Percentiles rank a stretch among this genome's conserved stretches.
phyloP scores from a whole-genome alignment of 2,888 invertebrate genomes.

The Phasia obesa region DNA sequence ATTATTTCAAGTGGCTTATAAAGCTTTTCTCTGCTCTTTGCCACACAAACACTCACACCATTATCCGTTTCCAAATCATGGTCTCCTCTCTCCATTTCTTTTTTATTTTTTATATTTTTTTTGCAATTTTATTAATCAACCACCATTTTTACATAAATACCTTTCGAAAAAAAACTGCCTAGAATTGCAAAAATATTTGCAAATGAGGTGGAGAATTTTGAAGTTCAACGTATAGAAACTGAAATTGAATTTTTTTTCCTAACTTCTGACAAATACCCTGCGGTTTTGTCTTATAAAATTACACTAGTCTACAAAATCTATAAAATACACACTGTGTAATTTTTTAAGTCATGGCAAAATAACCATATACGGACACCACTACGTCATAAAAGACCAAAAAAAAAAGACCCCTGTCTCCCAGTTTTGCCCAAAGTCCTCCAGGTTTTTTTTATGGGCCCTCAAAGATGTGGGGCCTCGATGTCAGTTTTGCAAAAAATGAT shows the following conservation, averaged over 20 bases:
- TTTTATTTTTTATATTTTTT: constrained; percentile 15
- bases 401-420: no score
- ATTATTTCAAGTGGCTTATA: constrained; percentile 69
- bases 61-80: constrained; percentile 24
- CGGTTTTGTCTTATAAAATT: constrained; percentile 44
- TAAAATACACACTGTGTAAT: no score
- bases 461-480: no score
- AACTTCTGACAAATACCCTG: constrained; percentile 51
- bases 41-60: constrained; percentile 27
- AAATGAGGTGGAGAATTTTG: constrained; percentile 54
- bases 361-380: no score
- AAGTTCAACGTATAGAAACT: constrained; percentile 36
- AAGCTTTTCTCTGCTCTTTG: constrained; percentile 33
- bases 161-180: constrained; percentile 41
- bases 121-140: constrained; percentile 56
- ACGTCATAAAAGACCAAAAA: no score
- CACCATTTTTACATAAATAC: constrained; percentile 63
- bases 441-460: no score
- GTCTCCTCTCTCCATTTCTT: constrained; percentile 40
- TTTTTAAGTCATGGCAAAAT: no score
- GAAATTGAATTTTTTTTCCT: constrained; percentile 23
- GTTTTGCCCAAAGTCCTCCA: no score
- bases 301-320: constrained; percentile 53
- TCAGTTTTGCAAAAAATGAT: no score
- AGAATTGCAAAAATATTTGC: constrained; percentile 46